Evolutionary conservation across 2,113 vertebrate genomes (phyloP).

Genomic region (Canis aureus): DNA sequence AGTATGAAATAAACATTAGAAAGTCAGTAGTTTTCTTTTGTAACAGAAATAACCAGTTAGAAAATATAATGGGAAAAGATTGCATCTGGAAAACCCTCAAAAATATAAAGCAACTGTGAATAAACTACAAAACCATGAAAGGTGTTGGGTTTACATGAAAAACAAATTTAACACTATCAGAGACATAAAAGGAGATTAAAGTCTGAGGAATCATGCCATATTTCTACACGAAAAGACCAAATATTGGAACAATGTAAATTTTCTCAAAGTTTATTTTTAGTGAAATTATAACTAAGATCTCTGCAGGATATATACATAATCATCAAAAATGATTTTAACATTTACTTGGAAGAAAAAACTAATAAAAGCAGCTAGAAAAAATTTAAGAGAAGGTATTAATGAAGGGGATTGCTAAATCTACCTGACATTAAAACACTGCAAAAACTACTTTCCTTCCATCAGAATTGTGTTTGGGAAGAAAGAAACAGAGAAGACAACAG

Average conservation of each 20-base stretch:
- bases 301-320: neutral
- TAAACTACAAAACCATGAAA: neutral
- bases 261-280: constrained; percentile 20
- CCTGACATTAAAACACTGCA: neutral
- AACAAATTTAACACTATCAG: neutral
- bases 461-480: neutral
- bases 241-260: neutral
- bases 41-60: constrained; percentile 28
- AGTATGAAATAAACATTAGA: constrained; percentile 59
- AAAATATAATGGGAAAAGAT: constrained; percentile 31
- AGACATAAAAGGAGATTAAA: neutral
- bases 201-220: neutral
- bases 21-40: constrained; percentile 48
- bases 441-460: neutral
- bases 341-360: neutral
- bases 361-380: neutral
- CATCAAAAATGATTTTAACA: neutral
- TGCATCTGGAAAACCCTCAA: constrained; percentile 6
- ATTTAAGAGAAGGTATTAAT: neutral
- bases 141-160: neutral
- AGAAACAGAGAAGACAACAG: neutral
- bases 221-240: neutral
- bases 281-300: neutral
- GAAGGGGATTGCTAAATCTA: neutral
- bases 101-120: neutral